These are phyloP conservation scores for Chrysomela aeneicollis DNA, from an alignment of 2,888 invertebrate species.

Conservation along the genomic window DNA sequence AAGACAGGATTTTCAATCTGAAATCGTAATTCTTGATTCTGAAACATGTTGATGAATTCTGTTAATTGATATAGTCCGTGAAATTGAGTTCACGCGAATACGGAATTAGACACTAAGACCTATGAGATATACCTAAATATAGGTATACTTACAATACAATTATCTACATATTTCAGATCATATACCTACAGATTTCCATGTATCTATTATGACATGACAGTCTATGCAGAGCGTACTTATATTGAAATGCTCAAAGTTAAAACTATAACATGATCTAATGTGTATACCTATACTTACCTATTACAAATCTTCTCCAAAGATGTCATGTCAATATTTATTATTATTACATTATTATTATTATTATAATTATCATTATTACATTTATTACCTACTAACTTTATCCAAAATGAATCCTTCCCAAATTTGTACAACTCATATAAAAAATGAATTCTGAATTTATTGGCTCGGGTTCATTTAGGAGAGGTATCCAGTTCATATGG, in stretches of 20 bases:
- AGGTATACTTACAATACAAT: background rate
- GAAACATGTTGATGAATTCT: constrained; percentile 28
- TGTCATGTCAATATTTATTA: constrained; percentile 56
- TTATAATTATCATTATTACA: constrained; percentile 37
- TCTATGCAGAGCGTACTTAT: constrained; percentile 45
- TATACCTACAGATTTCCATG: constrained; percentile 27
- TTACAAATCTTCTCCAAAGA: constrained; percentile 49
- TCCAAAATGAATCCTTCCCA: constrained; percentile 57
- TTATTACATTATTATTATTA: constrained; percentile 33
- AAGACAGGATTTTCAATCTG: constrained; percentile 45
- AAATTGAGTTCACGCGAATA: background rate
- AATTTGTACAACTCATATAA: constrained; percentile 47
- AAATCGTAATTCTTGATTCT: constrained; percentile 17
- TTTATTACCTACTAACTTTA: constrained; percentile 48
- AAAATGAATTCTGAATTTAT: constrained; percentile 46
- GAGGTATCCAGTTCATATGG: constrained; percentile 61
- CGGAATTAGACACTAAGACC: background rate
- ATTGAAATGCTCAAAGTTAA: constrained; percentile 52
- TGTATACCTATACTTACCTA: constrained; percentile 31
- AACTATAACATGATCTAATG: constrained; percentile 26
- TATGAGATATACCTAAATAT: background rate
- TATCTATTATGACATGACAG: constrained; percentile 51
- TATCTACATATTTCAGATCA: constrained; percentile 12
- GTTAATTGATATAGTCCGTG: background rate
- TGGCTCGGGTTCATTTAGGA: constrained; percentile 59